Base-by-base conservation (phyloP, 2,888 invertebrate genomes). In the Penaeus monodon region DNA sequence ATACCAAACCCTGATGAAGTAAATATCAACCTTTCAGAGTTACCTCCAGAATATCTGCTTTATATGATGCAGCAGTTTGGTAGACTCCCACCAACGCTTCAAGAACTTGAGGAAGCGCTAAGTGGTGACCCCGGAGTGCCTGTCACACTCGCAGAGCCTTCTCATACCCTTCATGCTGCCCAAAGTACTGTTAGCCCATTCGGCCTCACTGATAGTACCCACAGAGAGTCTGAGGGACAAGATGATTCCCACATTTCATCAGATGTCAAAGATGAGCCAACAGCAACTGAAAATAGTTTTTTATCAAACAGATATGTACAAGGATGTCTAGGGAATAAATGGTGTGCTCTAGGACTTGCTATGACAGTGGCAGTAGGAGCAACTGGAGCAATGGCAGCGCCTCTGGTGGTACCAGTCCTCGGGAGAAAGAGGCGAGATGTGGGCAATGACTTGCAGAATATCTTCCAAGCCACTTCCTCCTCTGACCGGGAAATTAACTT, bases 321-420 rank as follows among this genome's bases (percentile, higher is more conserved):
- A 27, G 68, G 44, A 66, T 88, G 87, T 63, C 74, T 88, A 22
- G 38, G n/a, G n/a, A 88, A 27, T 17, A 84, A 66, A 14, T 88
- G 84, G 87, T 88, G 87, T 63, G 63, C 87, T 33, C 44, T 88
- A 3, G 84, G 87, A 12, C 44, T 88, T 66, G 84, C 87, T 38
- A 73, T 88, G 38, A 80, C 87, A 20, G 68, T 88, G 84, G 80
- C 74, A 6, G 70, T 77, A 14, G 87, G 87, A 33, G 84, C 87
- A 6, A 84, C 87, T 1, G 80, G 84, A 38, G 87, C 79, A 14
- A 74, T 88, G 74, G 87, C 80, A 29, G 84, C 81, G 14, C 87
- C 87, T 7, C 66, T 88, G 8, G 80, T 88, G 44, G 63, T 80
- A 10, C 87, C 87, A 22, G 80, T 79, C 2, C 33, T 88, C 29